Evolutionary conservation across 1,140 invertebrate genomes (phyloP).

Genomic region (Apis laboriosa): DNA sequence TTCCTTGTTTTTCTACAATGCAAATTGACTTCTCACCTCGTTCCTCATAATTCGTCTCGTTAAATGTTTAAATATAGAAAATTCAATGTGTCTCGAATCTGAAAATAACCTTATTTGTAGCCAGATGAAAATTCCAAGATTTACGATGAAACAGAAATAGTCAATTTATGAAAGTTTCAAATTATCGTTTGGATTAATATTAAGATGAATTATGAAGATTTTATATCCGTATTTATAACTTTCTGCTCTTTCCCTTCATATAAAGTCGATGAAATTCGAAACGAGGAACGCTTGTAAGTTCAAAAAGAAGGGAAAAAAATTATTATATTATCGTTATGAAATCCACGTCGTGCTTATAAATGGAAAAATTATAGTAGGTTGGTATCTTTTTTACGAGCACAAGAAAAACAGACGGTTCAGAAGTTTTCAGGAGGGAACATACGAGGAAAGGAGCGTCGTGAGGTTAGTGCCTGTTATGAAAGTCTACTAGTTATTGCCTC

Average conservation of each 20-base stretch:
- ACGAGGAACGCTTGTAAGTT: neutral
- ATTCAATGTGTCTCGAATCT: neutral
- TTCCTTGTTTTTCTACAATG: neutral
- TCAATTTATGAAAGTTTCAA: conserved; percentile 17
- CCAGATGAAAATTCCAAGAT: conserved; percentile 9
- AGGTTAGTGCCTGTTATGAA: conserved; percentile 7
- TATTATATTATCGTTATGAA: too few species aligned
- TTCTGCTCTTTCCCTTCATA: neutral
- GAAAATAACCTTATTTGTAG: neutral
- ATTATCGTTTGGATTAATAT: conserved; percentile 1
- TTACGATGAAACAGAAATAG: conserved; percentile 20
- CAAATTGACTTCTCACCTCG: neutral
- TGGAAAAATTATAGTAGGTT: neutral
- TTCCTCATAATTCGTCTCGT: neutral
- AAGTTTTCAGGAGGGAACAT: neutral
- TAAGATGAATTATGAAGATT: conserved; percentile 2
- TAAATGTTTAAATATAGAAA: conserved; percentile 6
- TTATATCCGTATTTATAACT: conserved; percentile 7
- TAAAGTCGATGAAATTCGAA: neutral
- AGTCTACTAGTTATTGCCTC: conserved; percentile 44
- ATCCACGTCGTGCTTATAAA: neutral
- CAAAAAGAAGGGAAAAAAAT: neutral
- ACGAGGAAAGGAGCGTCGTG: too few species aligned
- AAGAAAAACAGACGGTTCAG: neutral
- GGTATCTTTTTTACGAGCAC: neutral